These are phyloP conservation scores for Indicator indicator DNA, from an alignment of 2,113 vertebrate genomes.

Conservation along the genomic window DNA sequence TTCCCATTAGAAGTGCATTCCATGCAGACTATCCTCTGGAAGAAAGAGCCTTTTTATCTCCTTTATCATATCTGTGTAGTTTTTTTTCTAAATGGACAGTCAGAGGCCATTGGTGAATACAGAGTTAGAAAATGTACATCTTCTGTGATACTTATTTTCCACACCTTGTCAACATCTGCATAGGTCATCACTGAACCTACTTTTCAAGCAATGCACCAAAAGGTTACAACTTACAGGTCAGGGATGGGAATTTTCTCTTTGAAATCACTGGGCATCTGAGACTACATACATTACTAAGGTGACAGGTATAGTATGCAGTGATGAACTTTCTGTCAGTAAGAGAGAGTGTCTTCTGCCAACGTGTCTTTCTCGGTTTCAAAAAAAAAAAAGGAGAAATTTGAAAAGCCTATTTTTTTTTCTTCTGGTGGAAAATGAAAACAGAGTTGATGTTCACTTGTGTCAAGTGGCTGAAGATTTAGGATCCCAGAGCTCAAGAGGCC, in stretches of 20 bases:
- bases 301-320: neutral
- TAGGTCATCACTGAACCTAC: neutral
- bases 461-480: conserved; percentile 52
- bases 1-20: neutral
- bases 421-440: neutral
- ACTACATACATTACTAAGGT: conserved; percentile 30
- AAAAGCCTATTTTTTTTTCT: neutral
- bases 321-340: conserved; percentile 30
- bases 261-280: conserved; percentile 49
- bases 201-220: neutral
- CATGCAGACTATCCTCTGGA: neutral
- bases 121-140: neutral
- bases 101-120: neutral
- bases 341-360: neutral
- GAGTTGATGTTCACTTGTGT: conserved; percentile 10
- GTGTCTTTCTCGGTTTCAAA: neutral
- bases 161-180: neutral
- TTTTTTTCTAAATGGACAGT: neutral
- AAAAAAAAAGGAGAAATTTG: neutral
- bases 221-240: conserved; percentile 15
- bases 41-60: neutral
- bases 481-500: neutral
- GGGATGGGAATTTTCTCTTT: conserved; percentile 42
- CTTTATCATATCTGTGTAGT: neutral
- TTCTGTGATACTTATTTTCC: neutral